phyloP scores from a whole-genome alignment of 2,888 invertebrate genomes.

The Cosmopolites sordidus region DNA sequence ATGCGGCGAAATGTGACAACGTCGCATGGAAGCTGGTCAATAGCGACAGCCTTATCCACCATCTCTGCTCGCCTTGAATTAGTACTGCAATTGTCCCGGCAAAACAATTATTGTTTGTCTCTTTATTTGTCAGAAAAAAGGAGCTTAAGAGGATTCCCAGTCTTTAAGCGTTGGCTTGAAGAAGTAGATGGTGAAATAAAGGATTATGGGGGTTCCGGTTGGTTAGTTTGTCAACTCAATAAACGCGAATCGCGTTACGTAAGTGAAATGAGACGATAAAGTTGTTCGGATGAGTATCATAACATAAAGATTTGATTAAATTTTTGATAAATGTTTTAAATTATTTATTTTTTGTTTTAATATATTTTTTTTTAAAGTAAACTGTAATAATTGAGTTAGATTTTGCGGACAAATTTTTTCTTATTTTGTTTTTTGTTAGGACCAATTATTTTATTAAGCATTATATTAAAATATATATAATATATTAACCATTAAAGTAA shows the following conservation, averaged over 20 bases:
- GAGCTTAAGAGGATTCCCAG: slow-evolving; percentile 10
- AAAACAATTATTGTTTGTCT: slow-evolving; percentile 18
- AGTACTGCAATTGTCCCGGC: slow-evolving; percentile 16
- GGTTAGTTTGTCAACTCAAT: slow-evolving; percentile 9
- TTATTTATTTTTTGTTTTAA: no score
- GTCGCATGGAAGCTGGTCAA: not conserved
- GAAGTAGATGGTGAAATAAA: slow-evolving; percentile 17
- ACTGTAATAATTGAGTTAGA: no score
- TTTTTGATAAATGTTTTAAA: no score
- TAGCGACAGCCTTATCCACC: slow-evolving; percentile 12
- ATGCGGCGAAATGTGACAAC: slow-evolving; percentile 6
- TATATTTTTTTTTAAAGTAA: no score
- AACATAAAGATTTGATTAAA: no score
- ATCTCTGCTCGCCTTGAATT: slow-evolving; percentile 14
- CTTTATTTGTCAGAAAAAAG: slow-evolving; percentile 10
- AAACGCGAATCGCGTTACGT: slow-evolving; percentile 3
- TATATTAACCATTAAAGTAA: no score
- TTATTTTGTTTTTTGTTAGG: no score
- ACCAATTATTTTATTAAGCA: no score
- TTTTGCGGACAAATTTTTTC: no score
- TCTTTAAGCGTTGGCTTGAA: slow-evolving; percentile 9
- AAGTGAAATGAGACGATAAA: not conserved
- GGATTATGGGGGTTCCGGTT: slow-evolving; percentile 1
- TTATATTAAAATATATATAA: no score
- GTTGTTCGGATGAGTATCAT: no score